phyloP scores from a whole-genome alignment of 53 echinoderm and acorn worm genomes.

The Stichopus horrens region DNA sequence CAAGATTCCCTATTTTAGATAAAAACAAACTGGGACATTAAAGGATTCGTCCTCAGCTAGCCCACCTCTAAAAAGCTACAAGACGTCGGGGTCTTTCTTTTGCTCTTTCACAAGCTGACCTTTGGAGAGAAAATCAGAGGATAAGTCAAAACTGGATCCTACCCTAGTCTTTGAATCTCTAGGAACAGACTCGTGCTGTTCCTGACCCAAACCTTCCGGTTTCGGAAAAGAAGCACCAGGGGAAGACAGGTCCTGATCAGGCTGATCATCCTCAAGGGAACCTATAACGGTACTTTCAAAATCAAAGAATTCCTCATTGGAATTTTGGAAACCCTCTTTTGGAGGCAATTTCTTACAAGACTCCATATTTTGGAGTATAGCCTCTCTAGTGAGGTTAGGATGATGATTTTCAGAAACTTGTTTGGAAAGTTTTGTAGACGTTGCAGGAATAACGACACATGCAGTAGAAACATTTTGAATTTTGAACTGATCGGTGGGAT shows the following conservation, averaged over 20 bases:
- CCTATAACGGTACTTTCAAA: background rate
- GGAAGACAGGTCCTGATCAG: background rate
- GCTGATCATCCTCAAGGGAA: slow-evolving; percentile 16
- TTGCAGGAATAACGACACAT: background rate
- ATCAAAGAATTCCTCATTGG: background rate
- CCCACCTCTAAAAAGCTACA: background rate
- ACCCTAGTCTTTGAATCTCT: background rate
- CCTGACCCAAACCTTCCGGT: background rate
- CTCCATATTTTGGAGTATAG: background rate
- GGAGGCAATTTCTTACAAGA: background rate
- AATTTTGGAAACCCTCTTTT: too few species aligned
- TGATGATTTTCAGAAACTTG: background rate
- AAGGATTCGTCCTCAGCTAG: slow-evolving; percentile 12
- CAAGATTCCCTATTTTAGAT: slow-evolving; percentile 38
- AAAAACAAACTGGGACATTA: slow-evolving; percentile 41
- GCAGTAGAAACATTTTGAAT: background rate
- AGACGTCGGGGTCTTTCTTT: slow-evolving; percentile 15
- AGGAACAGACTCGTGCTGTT: background rate
- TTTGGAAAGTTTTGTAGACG: background rate
- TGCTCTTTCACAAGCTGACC: slow-evolving; percentile 22
- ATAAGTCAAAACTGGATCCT: background rate
- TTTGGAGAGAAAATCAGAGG: background rate
- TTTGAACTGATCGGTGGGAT: background rate
- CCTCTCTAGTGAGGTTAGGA: background rate
- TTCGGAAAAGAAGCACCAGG: background rate